phyloP scores from a whole-genome alignment of 2,113 vertebrate species.

The Monarcha castaneiventris region DNA sequence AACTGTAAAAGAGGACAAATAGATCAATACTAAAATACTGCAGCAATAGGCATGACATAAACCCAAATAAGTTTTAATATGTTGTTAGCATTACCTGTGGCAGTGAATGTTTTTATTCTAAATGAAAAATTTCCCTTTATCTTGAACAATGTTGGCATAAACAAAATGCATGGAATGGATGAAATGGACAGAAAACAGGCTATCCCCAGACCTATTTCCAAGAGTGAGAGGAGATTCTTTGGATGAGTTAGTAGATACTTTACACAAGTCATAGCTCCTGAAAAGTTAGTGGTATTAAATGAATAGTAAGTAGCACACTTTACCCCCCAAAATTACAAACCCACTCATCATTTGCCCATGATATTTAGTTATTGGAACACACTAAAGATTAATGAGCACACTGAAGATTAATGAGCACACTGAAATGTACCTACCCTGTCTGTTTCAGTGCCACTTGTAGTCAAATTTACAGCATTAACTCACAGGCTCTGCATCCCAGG shows the following conservation, averaged over 20 bases:
- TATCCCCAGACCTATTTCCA: neutral
- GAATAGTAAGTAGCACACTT: neutral
- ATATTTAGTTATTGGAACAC: neutral
- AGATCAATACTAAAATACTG: neutral
- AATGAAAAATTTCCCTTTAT: neutral
- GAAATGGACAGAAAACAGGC: neutral
- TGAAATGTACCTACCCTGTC: neutral
- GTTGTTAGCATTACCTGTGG: neutral
- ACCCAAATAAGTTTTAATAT: neutral
- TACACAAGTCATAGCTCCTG: neutral
- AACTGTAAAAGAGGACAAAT: neutral
- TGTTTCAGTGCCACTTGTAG: neutral
- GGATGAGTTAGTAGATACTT: neutral
- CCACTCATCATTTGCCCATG: neutral
- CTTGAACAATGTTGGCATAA: neutral
- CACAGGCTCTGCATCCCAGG: neutral
- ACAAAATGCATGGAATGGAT: neutral
- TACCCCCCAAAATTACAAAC: neutral
- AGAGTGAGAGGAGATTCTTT: neutral
- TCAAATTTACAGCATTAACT: slow-evolving; percentile 17
- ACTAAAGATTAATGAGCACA: neutral
- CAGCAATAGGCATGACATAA: neutral
- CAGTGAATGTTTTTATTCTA: neutral
- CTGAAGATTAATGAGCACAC: neutral
- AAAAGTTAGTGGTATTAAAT: neutral